A percentile compares a stretch with the other conserved stretches of the same genome.
phyloP scores from a whole-genome alignment of 2,888 invertebrate species.

The Dusona sp. region DNA sequence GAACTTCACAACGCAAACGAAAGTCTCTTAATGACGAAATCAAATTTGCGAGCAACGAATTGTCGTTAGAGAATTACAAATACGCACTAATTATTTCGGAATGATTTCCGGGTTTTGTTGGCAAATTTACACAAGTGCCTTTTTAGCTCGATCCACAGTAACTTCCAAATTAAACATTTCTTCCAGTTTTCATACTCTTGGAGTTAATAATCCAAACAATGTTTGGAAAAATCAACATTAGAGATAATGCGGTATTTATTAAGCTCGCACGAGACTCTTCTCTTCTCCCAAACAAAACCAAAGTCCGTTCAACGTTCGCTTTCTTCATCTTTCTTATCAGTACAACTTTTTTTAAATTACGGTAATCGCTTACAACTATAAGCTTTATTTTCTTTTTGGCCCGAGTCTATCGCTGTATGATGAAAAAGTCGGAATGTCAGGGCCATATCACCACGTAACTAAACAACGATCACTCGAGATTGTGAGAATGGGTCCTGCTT shows the following conservation, averaged over 20 bases:
- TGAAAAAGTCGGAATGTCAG: slow-evolving; percentile 18
- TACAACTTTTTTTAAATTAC: neutral
- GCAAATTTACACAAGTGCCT: neutral
- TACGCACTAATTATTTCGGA: neutral
- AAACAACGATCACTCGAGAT: neutral
- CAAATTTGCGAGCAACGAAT: neutral
- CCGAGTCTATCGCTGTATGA: slow-evolving; percentile 5
- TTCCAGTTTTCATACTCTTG: neutral
- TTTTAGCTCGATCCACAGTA: neutral
- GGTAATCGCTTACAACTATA: neutral
- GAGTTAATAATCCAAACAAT: slow-evolving; percentile 1
- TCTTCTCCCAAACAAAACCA: slow-evolving; percentile 17
- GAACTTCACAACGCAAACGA: neutral
- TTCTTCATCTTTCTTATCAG: slow-evolving; percentile 20
- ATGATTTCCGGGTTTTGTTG: neutral
- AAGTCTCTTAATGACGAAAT: neutral
- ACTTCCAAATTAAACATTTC: neutral
- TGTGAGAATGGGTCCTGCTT: neutral
- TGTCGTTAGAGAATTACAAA: neutral
- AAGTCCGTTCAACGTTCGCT: slow-evolving; percentile 33
- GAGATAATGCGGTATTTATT: neutral
- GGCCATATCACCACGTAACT: neutral
- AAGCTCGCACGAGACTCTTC: neutral
- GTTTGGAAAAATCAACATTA: neutral
- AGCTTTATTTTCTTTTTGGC: slow-evolving; percentile 10